Percentiles rank a stretch among this genome's conserved stretches.
phyloP scores from a whole-genome alignment of 2,113 vertebrate species.

The Pterocles burchelli region DNA sequence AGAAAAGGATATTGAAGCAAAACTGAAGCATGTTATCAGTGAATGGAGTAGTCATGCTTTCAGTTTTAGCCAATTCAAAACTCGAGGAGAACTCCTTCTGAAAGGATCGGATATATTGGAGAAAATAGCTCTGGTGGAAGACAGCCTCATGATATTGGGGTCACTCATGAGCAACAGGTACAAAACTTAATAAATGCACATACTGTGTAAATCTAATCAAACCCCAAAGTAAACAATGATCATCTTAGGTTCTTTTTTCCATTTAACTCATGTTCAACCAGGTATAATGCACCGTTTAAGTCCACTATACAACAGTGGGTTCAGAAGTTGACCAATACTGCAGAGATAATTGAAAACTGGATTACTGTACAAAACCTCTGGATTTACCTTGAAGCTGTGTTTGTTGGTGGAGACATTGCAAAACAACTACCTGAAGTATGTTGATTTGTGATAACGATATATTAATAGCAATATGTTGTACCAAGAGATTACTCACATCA shows the following conservation, averaged over 20 bases:
- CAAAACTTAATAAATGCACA: background rate
- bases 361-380: conserved; percentile 86
- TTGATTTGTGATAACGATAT: background rate
- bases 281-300: conserved; percentile 84
- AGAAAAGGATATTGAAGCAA: conserved; percentile 86
- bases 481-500: background rate
- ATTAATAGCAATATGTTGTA: background rate
- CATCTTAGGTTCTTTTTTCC: background rate
- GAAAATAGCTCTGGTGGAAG: conserved; percentile 81
- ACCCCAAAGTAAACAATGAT: background rate
- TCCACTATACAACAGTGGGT: conserved; percentile 83
- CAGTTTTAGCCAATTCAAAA: conserved; percentile 80
- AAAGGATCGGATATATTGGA: conserved; percentile 80
- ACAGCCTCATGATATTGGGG: conserved; percentile 83
- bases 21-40: conserved; percentile 77
- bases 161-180: conserved; percentile 86
- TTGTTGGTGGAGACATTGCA: conserved; percentile 88
- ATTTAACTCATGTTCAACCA: conserved; percentile 11
- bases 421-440: conserved; percentile 85
- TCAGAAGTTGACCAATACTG: conserved; percentile 82
- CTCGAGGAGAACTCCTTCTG: conserved; percentile 83
- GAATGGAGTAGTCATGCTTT: conserved; percentile 81
- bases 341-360: conserved; percentile 86
- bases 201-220: background rate
- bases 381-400: conserved; percentile 89